Conservation (phyloP, 1,140 invertebrate genomes). For the Cherax destructor region DNA sequence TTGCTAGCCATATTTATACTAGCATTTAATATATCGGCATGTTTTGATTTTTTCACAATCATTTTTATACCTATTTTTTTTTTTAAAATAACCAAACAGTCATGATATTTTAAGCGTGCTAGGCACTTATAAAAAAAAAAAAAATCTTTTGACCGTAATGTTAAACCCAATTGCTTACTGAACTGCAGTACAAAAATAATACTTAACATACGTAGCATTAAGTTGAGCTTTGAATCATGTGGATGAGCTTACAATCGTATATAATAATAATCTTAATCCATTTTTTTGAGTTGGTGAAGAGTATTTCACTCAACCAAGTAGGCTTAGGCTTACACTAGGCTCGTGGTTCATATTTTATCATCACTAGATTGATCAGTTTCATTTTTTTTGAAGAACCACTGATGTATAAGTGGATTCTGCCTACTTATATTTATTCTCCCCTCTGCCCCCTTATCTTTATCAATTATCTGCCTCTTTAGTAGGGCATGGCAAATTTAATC, state of each 20-base stretch:
- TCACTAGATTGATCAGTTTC: neutral
- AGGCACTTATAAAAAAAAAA: neutral
- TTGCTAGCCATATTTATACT: constrained; percentile 24
- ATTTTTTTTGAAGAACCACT: constrained; percentile 21
- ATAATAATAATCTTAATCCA: neutral
- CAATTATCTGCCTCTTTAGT: neutral
- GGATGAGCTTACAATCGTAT: neutral
- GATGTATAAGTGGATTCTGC: too few relatives aligned
- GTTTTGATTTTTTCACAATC: constrained; percentile 8
- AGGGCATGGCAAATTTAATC: neutral
- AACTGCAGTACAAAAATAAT: constrained; percentile 3
- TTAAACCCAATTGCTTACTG: neutral
- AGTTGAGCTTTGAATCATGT: neutral
- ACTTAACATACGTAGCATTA: neutral
- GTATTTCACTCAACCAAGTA: neutral
- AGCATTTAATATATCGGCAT: constrained; percentile 43
- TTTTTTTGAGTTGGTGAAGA: neutral
- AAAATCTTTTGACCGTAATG: neutral
- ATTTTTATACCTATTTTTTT: neutral
- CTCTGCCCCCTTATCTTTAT: too few relatives aligned
- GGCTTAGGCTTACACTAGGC: neutral
- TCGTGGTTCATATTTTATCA: neutral
- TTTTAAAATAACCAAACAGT: neutral
- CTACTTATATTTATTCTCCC: too few relatives aligned
- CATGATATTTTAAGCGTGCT: constrained; percentile 13